Evolutionary conservation across 2,888 invertebrate species (phyloP).

Genomic region (Eugnorisma glareosa): DNA sequence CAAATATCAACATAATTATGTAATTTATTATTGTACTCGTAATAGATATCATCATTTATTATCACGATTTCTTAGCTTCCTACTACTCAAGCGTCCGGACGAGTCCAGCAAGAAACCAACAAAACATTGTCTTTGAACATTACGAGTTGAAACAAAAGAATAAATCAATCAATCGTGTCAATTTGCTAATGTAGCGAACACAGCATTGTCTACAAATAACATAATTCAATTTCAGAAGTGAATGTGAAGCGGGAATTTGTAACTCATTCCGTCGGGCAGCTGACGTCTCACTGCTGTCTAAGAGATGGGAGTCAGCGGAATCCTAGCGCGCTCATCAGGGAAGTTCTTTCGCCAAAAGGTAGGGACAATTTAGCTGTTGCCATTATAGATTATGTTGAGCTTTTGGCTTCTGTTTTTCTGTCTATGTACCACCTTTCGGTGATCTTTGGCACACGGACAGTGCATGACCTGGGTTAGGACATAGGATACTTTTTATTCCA

Average conservation of each 20-base stretch:
- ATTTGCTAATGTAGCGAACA: constrained; percentile 60
- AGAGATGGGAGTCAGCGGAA: constrained; percentile 7
- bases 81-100: neutral
- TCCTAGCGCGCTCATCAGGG: constrained; percentile 26
- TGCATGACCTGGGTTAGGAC: neutral
- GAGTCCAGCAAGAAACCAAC: neutral
- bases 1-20: neutral
- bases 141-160: constrained; percentile 29
- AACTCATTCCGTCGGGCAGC: constrained; percentile 57
- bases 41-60: too few relatives aligned
- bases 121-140: constrained; percentile 10
- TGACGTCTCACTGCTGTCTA: constrained; percentile 40
- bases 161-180: constrained; percentile 48
- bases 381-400: neutral
- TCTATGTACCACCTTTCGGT: neutral
- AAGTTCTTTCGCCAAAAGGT: constrained; percentile 70
- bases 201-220: constrained; percentile 43
- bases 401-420: neutral
- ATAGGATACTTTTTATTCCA: neutral
- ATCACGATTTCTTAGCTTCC: neutral
- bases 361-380: constrained; percentile 5
- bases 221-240: constrained; percentile 54
- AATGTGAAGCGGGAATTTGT: constrained; percentile 27
- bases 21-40: too few relatives aligned
- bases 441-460: neutral